Evolutionary conservation across 2,797 vertebrate species (phyloP), one percentile per base, ranked within the genome.

Genomic region (Eremophila alpestris): DNA sequence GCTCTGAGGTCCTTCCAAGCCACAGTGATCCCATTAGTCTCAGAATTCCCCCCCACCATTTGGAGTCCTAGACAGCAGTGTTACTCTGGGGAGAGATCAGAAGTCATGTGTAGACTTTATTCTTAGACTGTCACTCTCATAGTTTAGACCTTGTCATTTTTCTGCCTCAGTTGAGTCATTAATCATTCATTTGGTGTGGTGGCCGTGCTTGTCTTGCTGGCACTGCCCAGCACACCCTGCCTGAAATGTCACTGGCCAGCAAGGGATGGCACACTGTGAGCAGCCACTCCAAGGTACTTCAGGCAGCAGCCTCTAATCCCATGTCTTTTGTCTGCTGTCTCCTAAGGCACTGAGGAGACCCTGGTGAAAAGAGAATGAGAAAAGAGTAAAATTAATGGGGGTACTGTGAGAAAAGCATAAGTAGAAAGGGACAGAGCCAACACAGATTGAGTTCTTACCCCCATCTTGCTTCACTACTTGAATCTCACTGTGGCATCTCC

Each of bases 11-110:
- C 46, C 23, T 60, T 73, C 43, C 1, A 4, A 54, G 15, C 21
- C 0, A 0, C 16, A 21, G 38, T 0, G 1, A 27, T 41, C 27
- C 19, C 1, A 3, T 21, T 6, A 21, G 10, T 17, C 15, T 46
- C 16, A 14, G 30, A 82, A 58, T 55, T 69, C 11, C 11, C 5
- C 6, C 22, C 34, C 0, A 0, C 16, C 29, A 1, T 56, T 70
- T 75, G 49, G 41, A 67, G 46, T 16, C 2, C 0, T 8, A 46
- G 41, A 10, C 16, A 41, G 54, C 40, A 3, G 29, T 8, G 10
- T 29, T 67, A 2, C 51, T 45, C 21, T 48, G 13, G 3, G 26
- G 10, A 38, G 26, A 49, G 32, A 70, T 56, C 36, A 82, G 49
- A 79, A 73, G 24, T 46, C 48, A 16, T 0, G 1, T 48, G 27